Base-by-base conservation (phyloP, 2,797 vertebrate genomes). In the Geotrypetes seraphini region DNA sequence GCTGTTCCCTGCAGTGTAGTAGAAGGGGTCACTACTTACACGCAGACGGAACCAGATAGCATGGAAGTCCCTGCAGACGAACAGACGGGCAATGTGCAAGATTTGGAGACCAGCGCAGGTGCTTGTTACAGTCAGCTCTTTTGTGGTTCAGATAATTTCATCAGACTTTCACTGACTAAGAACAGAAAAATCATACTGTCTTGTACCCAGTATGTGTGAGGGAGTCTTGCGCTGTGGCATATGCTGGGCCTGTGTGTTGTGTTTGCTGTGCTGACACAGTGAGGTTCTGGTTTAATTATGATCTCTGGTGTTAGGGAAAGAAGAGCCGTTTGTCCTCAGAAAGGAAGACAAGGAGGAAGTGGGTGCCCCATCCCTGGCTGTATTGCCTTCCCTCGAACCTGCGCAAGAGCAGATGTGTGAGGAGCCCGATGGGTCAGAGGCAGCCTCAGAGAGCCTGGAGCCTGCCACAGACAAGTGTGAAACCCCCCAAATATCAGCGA, bases 1-100 rank as follows among this genome's bases (percentile, higher is more conserved):
- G 85, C 86, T 15, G 74, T 86, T 33, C 78, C 86, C 19, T 90
- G 89, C 16, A 63, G 85, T 1, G 64, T 87, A 53, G 85, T 91
- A 9, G 84, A 84, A 16, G 86, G 79, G 0, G 73, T 87, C 28
- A 46, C 66, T 9, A 45, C 79, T 33, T 92, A 85, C 47, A 84
- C 81, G 46, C 87, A 86, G 63, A 75, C 50, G 0, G 66, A 72
- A 39, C 81, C 50, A 23, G 82, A 66, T 40, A 73, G 7, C 50
- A 71, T n/a, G n/a, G 3, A 69, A 80, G 34, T 33, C 65, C 2
- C 62, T 50, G 31, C 45, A 63, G 39, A 30, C 12, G 14, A 10
- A 31, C 36, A 22, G 12, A 22, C 12, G 6, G 12, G 8, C 11
- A 11, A 25, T 7, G 2, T 39, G 22, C 53, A 56, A 22, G 22